Base-by-base conservation (phyloP, 2,888 invertebrate genomes). In the Pteria penguin region DNA sequence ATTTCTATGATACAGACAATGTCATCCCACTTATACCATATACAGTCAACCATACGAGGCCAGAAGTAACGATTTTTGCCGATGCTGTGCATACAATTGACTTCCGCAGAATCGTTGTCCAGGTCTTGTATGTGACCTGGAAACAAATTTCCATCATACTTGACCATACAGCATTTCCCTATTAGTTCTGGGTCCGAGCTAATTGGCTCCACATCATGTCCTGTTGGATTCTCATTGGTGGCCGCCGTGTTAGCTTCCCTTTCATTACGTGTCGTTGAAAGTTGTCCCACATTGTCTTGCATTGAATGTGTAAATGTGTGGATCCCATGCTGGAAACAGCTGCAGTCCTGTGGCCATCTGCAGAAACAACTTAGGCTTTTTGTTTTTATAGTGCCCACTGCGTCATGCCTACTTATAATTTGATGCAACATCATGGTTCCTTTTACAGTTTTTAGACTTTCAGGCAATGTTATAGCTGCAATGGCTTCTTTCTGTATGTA, bases 371-470 rank as follows among this genome's bases (percentile, higher is more conserved):
- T 22, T 18, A 62, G n/a, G 4, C 31, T 22, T 31, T 32, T 62
- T 4, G 31, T 31, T 5, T 5, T 8, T 8, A 62, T 62, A 22
- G 18, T 5, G 14, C 14, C 45, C 5, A 36, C 45, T 36, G 5
- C 14, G 45, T 36, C 45, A 5, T 36, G 5, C 8, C 14, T 11
- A 14, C 58, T 69, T 58, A 60, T 26, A 36, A 69, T 18, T 24
- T 69, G 69, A 36, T 69, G 45, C 14, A 69, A 54, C 8, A 18
- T 36, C 60, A 69, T 60, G 5, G 61, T 70, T 11, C 70, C 61
- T 18, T 55, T 31, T 5, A 70, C n/a, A 14, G 61, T 22, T 14
- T 69, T 70, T 14, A 66, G 52, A 24, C 26, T 29, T 26, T 32
- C 1, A 14, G 22, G 24, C 26, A n/a, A 52, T 2, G 24, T 14